Conservation (phyloP, 2,888 invertebrate genomes). For the Nemoura dubitans region DNA sequence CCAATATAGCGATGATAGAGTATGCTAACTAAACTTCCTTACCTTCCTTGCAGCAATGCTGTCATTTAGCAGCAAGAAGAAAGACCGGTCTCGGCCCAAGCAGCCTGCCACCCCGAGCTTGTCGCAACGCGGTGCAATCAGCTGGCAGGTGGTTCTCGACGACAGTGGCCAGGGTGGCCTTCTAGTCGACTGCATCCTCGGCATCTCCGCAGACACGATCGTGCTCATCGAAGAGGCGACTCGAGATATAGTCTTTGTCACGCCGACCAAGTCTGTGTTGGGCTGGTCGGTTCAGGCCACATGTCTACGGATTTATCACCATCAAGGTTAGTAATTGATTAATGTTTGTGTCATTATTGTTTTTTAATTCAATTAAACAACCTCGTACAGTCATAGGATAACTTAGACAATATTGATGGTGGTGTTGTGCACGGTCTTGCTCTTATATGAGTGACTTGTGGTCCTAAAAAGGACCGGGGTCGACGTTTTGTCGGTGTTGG, state of each 20-base stretch:
- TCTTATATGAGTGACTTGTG: no score
- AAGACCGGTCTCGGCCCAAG: slow-evolving; percentile 77
- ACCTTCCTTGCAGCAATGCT: slow-evolving; percentile 69
- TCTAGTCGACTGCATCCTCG: slow-evolving; percentile 81
- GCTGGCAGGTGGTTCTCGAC: slow-evolving; percentile 82
- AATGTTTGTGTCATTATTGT: neutral
- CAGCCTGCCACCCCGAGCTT: slow-evolving; percentile 39
- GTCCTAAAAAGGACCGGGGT: no score
- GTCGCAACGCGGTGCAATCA: slow-evolving; percentile 76
- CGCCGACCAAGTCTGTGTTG: slow-evolving; percentile 83
- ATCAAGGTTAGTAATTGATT: slow-evolving; percentile 15
- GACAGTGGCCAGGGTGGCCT: slow-evolving; percentile 74
- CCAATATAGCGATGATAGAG: no score
- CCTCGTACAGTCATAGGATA: no score
- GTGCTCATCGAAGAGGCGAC: slow-evolving; percentile 86
- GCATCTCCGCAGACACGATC: slow-evolving; percentile 86
- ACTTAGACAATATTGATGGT: no score
- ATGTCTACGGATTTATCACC: slow-evolving; percentile 27
- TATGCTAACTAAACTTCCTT: neutral
- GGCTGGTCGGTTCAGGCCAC: slow-evolving; percentile 69
- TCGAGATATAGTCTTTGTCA: slow-evolving; percentile 84
- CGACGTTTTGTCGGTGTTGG: no score
- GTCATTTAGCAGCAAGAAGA: slow-evolving; percentile 78
- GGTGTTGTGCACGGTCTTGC: no score
- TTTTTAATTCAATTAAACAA: no score